A percentile compares a stretch with the other conserved stretches of the same genome.
Conservation (phyloP, 2,113 vertebrate species). For the Osmerus mordax region DNA sequence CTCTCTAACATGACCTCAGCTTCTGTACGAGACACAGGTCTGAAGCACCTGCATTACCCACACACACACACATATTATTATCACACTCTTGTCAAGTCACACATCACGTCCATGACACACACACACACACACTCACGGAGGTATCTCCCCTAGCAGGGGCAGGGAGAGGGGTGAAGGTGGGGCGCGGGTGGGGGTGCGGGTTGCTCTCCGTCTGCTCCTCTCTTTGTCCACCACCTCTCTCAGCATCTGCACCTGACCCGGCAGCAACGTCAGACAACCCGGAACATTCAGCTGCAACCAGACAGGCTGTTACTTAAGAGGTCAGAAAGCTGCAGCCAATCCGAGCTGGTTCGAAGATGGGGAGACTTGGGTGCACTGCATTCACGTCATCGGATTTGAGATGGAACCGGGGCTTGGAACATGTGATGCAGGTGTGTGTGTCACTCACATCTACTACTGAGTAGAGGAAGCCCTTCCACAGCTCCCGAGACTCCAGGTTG, state of each 20-base stretch:
- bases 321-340: not conserved
- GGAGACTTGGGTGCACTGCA: not conserved
- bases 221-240: constrained; percentile 79
- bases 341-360: not conserved
- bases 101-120: not conserved
- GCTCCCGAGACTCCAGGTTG: constrained; percentile 78
- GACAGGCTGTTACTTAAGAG: not conserved
- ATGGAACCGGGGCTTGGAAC: not conserved
- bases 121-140: constrained; percentile 59
- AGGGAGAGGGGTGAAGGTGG: constrained; percentile 67
- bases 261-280: constrained; percentile 75
- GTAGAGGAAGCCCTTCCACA: constrained; percentile 87
- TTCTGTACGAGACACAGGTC: constrained; percentile 78
- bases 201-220: constrained; percentile 61
- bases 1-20: constrained; percentile 79
- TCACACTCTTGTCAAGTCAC: not conserved
- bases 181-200: constrained; percentile 61
- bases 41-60: constrained; percentile 72
- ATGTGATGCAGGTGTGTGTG: not conserved
- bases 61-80: constrained; percentile 1
- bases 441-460: constrained; percentile 77
- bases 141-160: constrained; percentile 71
- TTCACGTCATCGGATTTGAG: not conserved
- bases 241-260: constrained; percentile 81
- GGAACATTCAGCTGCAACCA: constrained; percentile 76